Base-by-base conservation (phyloP, 2,888 invertebrate genomes). In the Drosophila prostipennis region DNA sequence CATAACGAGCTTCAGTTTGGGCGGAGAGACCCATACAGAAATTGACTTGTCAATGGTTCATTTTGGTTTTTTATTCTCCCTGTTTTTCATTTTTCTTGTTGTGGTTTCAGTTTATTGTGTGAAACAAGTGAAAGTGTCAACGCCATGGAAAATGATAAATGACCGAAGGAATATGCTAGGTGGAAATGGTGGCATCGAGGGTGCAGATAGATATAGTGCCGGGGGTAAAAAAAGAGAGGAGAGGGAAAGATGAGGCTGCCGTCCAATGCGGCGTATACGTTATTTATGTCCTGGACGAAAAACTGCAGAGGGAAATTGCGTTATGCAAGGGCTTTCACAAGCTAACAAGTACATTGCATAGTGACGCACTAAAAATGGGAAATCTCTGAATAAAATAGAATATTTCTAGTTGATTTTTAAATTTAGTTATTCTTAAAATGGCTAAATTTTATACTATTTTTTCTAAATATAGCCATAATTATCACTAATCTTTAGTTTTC, bases 71-170 rank as follows among this genome's bases (percentile, higher is more conserved):
- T 59, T 42, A 46, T 46, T 39, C 53, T 16, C 42, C 26, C 54
- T 36, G 52, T 71, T 55, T 71, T 55, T 61, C 64, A 26, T 49
- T 64, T 51, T 67, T 61, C 51, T 55, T 26, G 56, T 46, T 63
- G 53, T 43, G 53, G 65, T 55, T 55, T 48, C 56, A 51, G 60
- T 79, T 61, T 58, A 65, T 82, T 81, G 80, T 86, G 65, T 69
- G 76, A 87, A 87, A 87, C 79, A 88, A 88, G 83, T 86, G 87
- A 83, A 88, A 83, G 83, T 83, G 83, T 83, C 89, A 83, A 87
- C 81, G 87, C 69, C 81, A 83, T 86, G 87, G 68, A 83, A 83
- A 74, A 88, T 88, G 89, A 83, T 83, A 84, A 83, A 83, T 88
- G 87, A 73, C 68, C 53, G 40, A 51, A 68, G 82, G 77, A 81